Base-by-base conservation (phyloP, 2,113 vertebrate species). In the Lophura nycthemera region DNA sequence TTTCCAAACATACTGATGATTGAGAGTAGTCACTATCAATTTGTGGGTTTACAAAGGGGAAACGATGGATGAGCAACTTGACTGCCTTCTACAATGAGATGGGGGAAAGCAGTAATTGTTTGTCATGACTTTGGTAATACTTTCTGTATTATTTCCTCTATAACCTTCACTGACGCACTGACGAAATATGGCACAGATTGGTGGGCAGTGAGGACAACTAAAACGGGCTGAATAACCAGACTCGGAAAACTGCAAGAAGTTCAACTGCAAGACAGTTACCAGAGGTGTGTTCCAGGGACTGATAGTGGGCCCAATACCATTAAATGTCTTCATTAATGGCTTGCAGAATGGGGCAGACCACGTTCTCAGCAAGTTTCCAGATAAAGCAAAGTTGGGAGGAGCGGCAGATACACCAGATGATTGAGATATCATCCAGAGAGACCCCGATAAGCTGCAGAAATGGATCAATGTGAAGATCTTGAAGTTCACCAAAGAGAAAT, bases 111-210 rank as follows among this genome's bases (percentile, higher is more conserved):
- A 47, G 12, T 8, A 36, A 13, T n/a, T 30, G 1, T 75, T 36
- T 70, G 2, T 52, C 27, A 47, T 34, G 19, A 42, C 38, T 65
- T 71, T n/a, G 30, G 29, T 43, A 79, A 40, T 25, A 36, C 2
- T 79, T 78, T 42, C 38, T 87, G 29, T 24, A 10, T 13, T 22
- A 7, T 64, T 90, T 72, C 13, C 30, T 1, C 2, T 8, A 13
- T 18, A 24, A 45, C n/a, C 25, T 7, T 80, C 34, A 34, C 2
- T 67, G 43, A 27, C 9, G 24, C 6, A 2, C 0, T 1, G 30
- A 43, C 60, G 21, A 69, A 69, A 8, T n/a, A 21, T 32, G 15
- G 2, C 3, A 38, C 60, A 54, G 16, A 3, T 47, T 67, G 72
- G 29, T 20, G 38, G 14, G 18, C 16, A 69, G 9, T 7, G 40